Evolutionary conservation across 2,888 invertebrate species (phyloP).

Genomic region (Augochlorella aurata): DNA sequence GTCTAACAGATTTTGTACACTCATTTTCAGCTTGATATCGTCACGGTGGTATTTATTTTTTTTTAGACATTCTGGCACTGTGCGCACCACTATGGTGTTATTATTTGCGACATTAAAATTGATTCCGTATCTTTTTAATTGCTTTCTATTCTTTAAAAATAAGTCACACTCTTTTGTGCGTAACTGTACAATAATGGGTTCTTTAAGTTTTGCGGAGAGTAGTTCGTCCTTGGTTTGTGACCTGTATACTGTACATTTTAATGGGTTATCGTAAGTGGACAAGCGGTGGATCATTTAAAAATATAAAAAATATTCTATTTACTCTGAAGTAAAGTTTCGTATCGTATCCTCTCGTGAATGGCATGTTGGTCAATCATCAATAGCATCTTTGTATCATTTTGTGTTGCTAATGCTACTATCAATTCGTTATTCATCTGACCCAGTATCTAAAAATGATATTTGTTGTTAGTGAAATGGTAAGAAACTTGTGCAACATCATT

Average conservation of each 20-base stretch:
- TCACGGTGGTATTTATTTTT: constrained; percentile 75
- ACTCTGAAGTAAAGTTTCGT: constrained; percentile 88
- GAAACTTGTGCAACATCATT: background rate
- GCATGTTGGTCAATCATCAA: constrained; percentile 94
- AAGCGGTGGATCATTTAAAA: background rate
- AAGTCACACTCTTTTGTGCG: constrained; percentile 55
- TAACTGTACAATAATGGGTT: constrained; percentile 72
- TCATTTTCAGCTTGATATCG: constrained; percentile 59
- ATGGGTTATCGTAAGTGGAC: background rate
- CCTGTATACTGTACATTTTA: constrained; percentile 82
- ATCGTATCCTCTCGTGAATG: constrained; percentile 90
- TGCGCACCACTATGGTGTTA: constrained; percentile 82
- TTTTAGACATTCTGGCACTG: constrained; percentile 86
- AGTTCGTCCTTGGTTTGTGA: constrained; percentile 74
- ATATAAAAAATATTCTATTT: constrained; percentile 51
- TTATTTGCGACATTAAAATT: constrained; percentile 79
- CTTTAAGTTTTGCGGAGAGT: constrained; percentile 66
- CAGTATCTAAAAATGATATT: constrained; percentile 83
- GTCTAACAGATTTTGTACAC: constrained; percentile 83
- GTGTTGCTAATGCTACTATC: constrained; percentile 83
- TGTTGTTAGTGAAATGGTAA: background rate
- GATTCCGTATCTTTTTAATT: constrained; percentile 85
- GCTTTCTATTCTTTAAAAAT: constrained; percentile 74
- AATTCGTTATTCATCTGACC: constrained; percentile 91
- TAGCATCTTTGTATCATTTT: constrained; percentile 82